Evolutionary conservation across 2,113 vertebrate genomes (phyloP).

Genomic region (Indri indri): DNA sequence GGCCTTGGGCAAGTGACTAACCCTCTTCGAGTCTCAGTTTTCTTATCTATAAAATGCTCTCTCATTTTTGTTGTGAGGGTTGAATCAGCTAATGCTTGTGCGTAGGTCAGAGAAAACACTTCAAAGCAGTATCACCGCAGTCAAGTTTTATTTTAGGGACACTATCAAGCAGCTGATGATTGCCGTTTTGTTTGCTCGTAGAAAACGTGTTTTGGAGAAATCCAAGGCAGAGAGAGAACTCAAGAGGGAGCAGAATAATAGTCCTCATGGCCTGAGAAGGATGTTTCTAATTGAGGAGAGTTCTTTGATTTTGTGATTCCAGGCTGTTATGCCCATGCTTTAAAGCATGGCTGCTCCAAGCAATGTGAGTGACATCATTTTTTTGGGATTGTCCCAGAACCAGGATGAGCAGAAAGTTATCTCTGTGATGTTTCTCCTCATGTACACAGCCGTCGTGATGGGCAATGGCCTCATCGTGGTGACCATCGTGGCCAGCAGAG

Average conservation of each 20-base stretch:
- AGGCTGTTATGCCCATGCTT: not conserved
- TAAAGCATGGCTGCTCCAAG: not conserved
- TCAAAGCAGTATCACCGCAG: not conserved
- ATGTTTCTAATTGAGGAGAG: not conserved
- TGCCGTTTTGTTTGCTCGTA: not conserved
- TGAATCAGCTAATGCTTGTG: not conserved
- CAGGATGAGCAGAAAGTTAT: not conserved
- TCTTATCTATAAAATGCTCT: not conserved
- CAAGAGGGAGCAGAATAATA: not conserved
- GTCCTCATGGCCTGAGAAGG: not conserved
- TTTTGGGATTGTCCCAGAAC: constrained; percentile 56
- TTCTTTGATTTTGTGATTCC: not conserved
- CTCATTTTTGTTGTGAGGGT: not conserved
- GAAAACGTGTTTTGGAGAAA: not conserved
- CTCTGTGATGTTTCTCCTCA: constrained; percentile 52
- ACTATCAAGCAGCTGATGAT: not conserved
- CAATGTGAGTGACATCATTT: constrained; percentile 44
- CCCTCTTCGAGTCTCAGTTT: not conserved
- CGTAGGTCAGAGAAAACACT: not conserved
- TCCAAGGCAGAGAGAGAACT: not conserved
- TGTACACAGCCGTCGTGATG: constrained; percentile 17
- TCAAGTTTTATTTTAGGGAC: not conserved
- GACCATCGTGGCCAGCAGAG: constrained; percentile 50
- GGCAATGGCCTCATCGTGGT: constrained; percentile 58
- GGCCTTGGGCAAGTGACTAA: not conserved